These are phyloP conservation scores for Rhinella marina DNA, from an alignment of 2,797 vertebrate species.

Conservation along the genomic window DNA sequence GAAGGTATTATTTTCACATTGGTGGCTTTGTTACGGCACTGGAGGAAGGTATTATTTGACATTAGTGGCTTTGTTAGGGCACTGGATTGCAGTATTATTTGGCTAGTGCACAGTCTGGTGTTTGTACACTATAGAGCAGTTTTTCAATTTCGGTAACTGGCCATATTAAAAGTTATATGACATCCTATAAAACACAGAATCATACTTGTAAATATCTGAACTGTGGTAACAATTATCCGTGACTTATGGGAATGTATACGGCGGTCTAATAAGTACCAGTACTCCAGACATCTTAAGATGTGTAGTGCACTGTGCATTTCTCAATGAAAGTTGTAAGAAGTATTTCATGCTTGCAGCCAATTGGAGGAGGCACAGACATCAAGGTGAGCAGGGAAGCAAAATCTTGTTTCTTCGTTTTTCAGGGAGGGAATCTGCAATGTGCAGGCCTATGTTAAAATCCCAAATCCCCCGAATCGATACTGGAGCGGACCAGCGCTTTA, in stretches of 20 bases:
- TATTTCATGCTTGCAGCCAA: constrained; percentile 54
- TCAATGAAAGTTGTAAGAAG: constrained; percentile 40
- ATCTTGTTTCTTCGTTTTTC: constrained; percentile 32
- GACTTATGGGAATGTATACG: neutral
- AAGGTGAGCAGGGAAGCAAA: constrained; percentile 50
- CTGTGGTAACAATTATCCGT: neutral
- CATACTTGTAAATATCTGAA: neutral
- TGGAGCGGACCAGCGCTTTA: constrained; percentile 53
- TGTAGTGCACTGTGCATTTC: constrained; percentile 16
- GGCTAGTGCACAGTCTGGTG: neutral
- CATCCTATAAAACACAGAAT: neutral
- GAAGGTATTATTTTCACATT: too few relatives aligned
- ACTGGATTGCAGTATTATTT: neutral
- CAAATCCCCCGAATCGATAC: constrained; percentile 51
- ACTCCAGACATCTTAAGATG: constrained; percentile 1
- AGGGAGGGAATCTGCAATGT: constrained; percentile 15
- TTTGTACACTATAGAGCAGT: neutral
- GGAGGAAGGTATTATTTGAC: neutral
- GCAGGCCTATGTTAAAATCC: constrained; percentile 45
- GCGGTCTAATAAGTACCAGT: neutral
- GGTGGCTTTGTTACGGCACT: neutral
- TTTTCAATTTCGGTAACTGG: neutral
- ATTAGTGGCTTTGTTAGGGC: too few relatives aligned
- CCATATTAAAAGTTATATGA: neutral
- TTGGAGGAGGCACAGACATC: constrained; percentile 44